Percentiles rank a stretch among this genome's conserved stretches.
Evolutionary conservation across 2,888 invertebrate species (phyloP).

Genomic region (Deilephila porcellus): DNA sequence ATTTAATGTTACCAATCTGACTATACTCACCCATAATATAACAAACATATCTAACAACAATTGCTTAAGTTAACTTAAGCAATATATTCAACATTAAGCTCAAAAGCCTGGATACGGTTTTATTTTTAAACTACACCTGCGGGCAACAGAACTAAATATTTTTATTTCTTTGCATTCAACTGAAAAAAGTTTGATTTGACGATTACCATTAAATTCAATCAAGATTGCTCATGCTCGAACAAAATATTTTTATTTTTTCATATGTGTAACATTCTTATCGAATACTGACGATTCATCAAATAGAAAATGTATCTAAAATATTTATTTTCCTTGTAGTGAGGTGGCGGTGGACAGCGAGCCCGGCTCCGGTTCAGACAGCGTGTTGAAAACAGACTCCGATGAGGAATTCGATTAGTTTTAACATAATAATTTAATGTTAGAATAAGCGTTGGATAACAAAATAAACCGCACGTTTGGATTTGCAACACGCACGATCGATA

Average conservation of each 20-base stretch:
- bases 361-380: conserved; percentile 80
- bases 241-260: background rate
- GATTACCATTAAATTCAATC: too few relatives aligned
- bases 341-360: conserved; percentile 76
- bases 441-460: conserved; percentile 28
- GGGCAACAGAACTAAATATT: too few relatives aligned
- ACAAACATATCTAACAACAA: too few relatives aligned
- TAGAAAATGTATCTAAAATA: background rate
- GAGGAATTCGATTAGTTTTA: conserved; percentile 75
- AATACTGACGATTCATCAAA: background rate
- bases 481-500: background rate
- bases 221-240: background rate
- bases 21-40: too few relatives aligned
- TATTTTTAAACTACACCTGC: too few relatives aligned
- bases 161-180: too few relatives aligned
- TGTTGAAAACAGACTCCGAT: conserved; percentile 79
- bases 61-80: too few relatives aligned
- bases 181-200: too few relatives aligned
- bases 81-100: too few relatives aligned
- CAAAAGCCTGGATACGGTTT: too few relatives aligned
- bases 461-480: conserved; percentile 4
- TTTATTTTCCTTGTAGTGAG: conserved; percentile 58
- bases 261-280: too few relatives aligned
- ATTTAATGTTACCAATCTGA: too few relatives aligned
- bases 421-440: conserved; percentile 25